Evolutionary conservation across 2,888 invertebrate genomes (phyloP), one percentile per base, ranked within the genome.

Genomic region (Phasia obesa): DNA sequence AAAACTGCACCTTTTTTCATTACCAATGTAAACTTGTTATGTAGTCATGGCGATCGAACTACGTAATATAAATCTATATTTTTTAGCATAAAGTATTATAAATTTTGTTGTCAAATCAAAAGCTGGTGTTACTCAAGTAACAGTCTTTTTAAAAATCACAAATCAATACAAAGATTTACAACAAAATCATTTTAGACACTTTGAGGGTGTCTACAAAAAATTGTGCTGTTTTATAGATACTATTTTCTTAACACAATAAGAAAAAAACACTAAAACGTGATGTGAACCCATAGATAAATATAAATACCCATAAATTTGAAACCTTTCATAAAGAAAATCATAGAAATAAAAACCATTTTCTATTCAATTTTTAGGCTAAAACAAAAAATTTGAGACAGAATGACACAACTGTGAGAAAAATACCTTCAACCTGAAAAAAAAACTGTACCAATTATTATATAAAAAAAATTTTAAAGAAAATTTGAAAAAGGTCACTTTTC

Each of bases 381-480:
- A 31, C n/a, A 42, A 13, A 42, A 42, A 2, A 42, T 42, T n/a
- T n/a, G 21, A 27, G 7, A 23, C 21, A 38, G 38, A 57, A 57
- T 65, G 9, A 11, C 7, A 44, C 13, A 23, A n/a, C n/a, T n/a
- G n/a, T n/a, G n/a, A 11, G 35, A n/a, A 62, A 44, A 57, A 21
- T 19, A 38, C 51, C 13, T 17, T 11, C 31, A 53, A 71, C 49
- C 23, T 38, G 1, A 38, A n/a, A 59, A 67, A 38, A n/a, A 59
- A 67, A 79, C 79, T 79, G 79, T 79, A 79, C 79, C 35, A 62
- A 19, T 35, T 44, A 25, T 2, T 13, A 27, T 9, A 42, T 7
- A 17, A 31, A 51, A 21, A 49, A 11, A 25, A 27, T n/a, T n/a
- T n/a, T n/a, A n/a, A n/a, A n/a, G n/a, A n/a, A n/a, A n/a, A n/a